Evolutionary conservation across 2,797 vertebrate genomes (phyloP), one percentile per base, ranked within the genome.

Genomic region (Xenopus petersii): DNA sequence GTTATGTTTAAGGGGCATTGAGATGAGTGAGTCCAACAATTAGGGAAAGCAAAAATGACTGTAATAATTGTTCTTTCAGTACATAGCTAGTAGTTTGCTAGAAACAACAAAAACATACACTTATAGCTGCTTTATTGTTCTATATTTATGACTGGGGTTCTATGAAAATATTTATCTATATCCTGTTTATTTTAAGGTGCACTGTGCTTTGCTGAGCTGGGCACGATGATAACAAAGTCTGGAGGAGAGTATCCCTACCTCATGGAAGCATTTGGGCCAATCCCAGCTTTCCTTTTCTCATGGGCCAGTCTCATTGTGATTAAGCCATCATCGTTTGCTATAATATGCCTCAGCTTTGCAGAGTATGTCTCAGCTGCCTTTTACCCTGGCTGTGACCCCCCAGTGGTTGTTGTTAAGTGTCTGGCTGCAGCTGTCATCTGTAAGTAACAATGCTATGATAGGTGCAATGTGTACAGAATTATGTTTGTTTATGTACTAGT

Each of bases 221-320:
- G 97, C 17, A 99, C 98, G 0, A 98, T 90, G 92, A 99, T 99
- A 80, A 89, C 95, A 59, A 98, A 96, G 84, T 99, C 98, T 0
- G 98, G 98, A 0, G 95, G 88, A 11, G 96, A 98, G 80, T 96
- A 99, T 55, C 79, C 93, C 0, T 99, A 98, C 76, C 86, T 99
- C 0, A 90, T 94, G 91, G 95, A 96, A 79, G 93, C 92, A 3
- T 97, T 94, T 62, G 95, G 96, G 5, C 86, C 94, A 3, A 59
- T 95, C 12, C 76, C 90, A 0, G 96, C 93, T 3, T 99, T 94
- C 79, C 75, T 99, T 10, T 99, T 94, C 75, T 96, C 95, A 56
- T 99, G 98, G 98, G 88, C 93, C 46, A 92, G 88, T 4, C 67
- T 96, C 16, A 83, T 97, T 0, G 94, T 99, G 30, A 84, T 91